A percentile compares a stretch with the other conserved stretches of the same genome.
phyloP scores from a whole-genome alignment of 1,140 invertebrate genomes.

The Hermatobates lingyangjiaoensis region DNA sequence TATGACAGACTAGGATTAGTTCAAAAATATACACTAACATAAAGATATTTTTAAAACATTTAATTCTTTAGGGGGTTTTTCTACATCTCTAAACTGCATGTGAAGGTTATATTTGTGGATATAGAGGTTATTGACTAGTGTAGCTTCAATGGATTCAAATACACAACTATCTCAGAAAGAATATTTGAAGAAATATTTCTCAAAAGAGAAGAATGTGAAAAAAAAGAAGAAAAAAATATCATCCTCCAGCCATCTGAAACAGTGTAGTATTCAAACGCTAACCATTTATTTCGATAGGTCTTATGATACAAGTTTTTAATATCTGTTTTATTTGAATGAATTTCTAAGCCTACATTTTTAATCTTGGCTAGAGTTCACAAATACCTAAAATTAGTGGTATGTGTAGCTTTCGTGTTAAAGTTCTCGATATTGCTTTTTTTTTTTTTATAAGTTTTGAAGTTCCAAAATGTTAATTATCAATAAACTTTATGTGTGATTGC shows the following conservation, averaged over 20 bases:
- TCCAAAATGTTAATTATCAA: too few species aligned
- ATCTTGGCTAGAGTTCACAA: not conserved
- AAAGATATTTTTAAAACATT: too few species aligned
- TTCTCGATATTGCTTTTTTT: slow-evolving; percentile 4
- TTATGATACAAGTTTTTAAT: not conserved
- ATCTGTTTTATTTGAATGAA: not conserved
- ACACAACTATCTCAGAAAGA: slow-evolving; percentile 43
- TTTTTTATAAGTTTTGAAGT: not conserved
- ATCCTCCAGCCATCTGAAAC: slow-evolving; percentile 27
- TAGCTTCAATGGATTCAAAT: too few species aligned
- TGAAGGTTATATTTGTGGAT: too few species aligned
- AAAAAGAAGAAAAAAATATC: slow-evolving; percentile 33
- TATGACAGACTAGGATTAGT: too few species aligned
- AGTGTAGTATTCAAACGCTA: slow-evolving; percentile 16
- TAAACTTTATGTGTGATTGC: too few species aligned
- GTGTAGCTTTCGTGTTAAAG: not conserved
- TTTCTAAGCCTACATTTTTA: not conserved
- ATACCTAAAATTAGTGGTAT: not conserved
- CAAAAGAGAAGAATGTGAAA: slow-evolving; percentile 10
- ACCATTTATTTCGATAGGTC: not conserved
- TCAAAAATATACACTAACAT: too few species aligned
- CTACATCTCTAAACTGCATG: too few species aligned
- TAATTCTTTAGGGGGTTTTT: too few species aligned
- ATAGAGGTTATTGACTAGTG: too few species aligned
- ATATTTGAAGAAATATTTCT: slow-evolving; percentile 43